A percentile compares a stretch with the other conserved stretches of the same genome.
These are phyloP conservation scores for Onychomys torridus DNA, from an alignment of 2,797 vertebrate species.

Conservation along the genomic window DNA sequence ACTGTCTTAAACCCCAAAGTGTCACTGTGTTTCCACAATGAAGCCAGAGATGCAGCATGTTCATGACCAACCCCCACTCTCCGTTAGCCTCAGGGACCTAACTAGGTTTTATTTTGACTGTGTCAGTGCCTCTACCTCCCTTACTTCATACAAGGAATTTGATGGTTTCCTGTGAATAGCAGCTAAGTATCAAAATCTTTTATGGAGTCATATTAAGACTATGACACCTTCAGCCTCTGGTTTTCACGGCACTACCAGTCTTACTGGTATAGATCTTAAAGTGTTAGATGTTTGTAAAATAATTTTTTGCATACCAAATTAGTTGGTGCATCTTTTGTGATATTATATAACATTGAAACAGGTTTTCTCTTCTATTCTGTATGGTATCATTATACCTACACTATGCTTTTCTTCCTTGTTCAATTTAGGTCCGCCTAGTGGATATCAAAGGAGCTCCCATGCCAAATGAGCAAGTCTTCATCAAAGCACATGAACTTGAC, in stretches of 20 bases:
- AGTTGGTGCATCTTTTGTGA: not conserved
- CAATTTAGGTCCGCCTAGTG: slow-evolving; percentile 79
- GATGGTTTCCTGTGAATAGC: not conserved
- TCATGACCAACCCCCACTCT: not conserved
- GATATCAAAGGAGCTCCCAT: slow-evolving; percentile 76
- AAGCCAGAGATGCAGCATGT: not conserved
- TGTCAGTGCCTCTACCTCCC: not conserved
- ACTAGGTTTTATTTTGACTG: not conserved
- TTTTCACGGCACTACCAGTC: not conserved
- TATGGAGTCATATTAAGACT: not conserved
- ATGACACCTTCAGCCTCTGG: not conserved
- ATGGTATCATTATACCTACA: not conserved
- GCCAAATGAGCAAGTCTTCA: slow-evolving; percentile 68
- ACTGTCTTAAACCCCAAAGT: not conserved
- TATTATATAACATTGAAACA: not conserved
- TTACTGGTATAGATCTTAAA: not conserved
- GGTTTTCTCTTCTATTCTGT: not conserved
- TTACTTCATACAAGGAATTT: not conserved
- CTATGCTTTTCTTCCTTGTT: not conserved
- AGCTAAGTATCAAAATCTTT: not conserved
- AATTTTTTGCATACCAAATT: not conserved
- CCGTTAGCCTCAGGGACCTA: not conserved
- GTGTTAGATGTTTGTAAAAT: not conserved
- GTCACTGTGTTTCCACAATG: not conserved
- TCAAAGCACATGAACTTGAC: not conserved